These are phyloP conservation scores for Megaceryle maxima DNA, from an alignment of 2,113 vertebrate species.

Conservation along the genomic window DNA sequence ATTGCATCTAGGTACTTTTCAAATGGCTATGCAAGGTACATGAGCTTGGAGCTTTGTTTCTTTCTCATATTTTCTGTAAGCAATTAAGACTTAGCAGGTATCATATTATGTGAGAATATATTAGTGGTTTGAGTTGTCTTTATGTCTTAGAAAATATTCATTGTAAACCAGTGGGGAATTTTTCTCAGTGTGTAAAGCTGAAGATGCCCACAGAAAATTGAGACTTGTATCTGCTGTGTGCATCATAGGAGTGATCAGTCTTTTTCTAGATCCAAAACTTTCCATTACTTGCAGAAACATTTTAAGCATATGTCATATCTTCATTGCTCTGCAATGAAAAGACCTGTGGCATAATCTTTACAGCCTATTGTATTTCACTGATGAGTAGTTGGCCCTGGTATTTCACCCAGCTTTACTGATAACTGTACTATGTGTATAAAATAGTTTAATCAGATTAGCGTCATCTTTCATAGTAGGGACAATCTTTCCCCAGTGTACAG, in stretches of 20 bases:
- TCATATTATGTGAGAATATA: not conserved
- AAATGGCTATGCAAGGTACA: not conserved
- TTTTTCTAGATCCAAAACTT: not conserved
- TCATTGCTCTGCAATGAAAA: not conserved
- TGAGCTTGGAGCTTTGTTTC: not conserved
- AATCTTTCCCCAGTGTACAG: not conserved
- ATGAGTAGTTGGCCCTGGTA: not conserved
- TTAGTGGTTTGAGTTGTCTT: not conserved
- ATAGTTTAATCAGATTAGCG: not conserved
- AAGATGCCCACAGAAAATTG: not conserved
- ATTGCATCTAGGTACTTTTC: not conserved
- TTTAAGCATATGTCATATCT: not conserved
- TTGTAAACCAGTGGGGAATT: rapidly evolving
- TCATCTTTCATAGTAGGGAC: not conserved
- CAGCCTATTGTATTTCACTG: not conserved
- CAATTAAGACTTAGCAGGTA: not conserved
- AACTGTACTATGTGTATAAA: not conserved
- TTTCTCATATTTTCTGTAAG: not conserved
- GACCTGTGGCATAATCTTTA: not conserved
- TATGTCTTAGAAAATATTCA: not conserved
- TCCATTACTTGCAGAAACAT: not conserved
- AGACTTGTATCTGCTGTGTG: not conserved
- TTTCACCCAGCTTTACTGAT: not conserved
- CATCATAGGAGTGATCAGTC: not conserved
- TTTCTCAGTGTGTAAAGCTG: not conserved